Evolutionary conservation across 2,797 vertebrate genomes (phyloP).

Genomic region (Dendrocincla tyrannina): DNA sequence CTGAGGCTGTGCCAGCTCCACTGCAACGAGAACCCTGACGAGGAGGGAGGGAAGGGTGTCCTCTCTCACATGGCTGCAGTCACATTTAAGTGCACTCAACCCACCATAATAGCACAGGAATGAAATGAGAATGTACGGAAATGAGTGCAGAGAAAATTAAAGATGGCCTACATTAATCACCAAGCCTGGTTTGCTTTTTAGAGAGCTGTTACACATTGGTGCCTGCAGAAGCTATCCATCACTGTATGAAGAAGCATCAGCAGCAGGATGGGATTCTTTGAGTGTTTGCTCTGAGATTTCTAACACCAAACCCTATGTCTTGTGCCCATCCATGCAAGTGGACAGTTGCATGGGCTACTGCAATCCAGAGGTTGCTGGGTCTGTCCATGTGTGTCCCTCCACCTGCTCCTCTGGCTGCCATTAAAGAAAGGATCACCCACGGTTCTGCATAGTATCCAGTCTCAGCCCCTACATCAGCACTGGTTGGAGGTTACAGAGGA

Average conservation of each 20-base stretch:
- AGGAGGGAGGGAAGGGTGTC: neutral
- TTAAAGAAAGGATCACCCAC: neutral
- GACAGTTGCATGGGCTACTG: neutral
- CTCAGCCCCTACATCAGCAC: neutral
- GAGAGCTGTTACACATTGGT: neutral
- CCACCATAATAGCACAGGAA: neutral
- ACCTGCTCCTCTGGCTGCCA: neutral
- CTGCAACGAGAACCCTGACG: neutral
- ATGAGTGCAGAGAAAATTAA: neutral
- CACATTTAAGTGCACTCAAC: neutral
- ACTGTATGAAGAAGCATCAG: neutral
- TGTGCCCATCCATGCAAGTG: neutral
- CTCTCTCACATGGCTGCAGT: neutral
- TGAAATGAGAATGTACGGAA: neutral
- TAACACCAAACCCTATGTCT: neutral
- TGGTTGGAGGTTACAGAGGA: neutral
- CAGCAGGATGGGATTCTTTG: neutral
- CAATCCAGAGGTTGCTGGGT: neutral
- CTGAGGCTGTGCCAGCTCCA: neutral
- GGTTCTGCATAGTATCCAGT: neutral
- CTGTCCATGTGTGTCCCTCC: accelerated
- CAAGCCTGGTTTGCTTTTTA: neutral
- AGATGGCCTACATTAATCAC: neutral
- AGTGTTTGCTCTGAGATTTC: neutral
- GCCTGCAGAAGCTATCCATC: neutral